These are phyloP conservation scores for Piliocolobus tephrosceles DNA, from an alignment of 2,113 vertebrate genomes.

Conservation along the genomic window DNA sequence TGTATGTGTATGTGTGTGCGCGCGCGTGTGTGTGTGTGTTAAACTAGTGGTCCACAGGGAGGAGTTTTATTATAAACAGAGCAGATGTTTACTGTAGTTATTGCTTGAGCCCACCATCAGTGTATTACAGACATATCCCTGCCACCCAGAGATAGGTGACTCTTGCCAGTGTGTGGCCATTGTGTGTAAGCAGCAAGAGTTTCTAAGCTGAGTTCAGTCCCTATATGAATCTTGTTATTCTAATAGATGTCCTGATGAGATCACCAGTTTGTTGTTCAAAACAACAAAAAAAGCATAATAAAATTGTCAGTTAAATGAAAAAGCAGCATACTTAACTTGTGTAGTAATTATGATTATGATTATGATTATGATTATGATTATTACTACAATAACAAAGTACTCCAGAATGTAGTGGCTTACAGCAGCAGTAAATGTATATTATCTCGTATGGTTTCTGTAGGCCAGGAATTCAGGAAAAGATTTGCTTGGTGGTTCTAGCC, in stretches of 20 bases:
- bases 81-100: neutral
- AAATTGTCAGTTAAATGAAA: neutral
- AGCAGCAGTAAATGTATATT: neutral
- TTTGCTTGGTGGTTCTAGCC: neutral
- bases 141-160: neutral
- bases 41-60: neutral
- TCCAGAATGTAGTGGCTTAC: neutral
- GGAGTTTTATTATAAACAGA: neutral
- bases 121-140: neutral
- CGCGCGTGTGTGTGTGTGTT: neutral
- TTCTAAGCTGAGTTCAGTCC: neutral
- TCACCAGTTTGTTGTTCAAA: neutral
- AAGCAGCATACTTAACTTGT: neutral
- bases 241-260: neutral
- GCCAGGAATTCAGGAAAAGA: neutral
- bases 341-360: neutral
- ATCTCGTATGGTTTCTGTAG: neutral
- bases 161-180: neutral
- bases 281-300: neutral
- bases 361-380: neutral
- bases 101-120: neutral
- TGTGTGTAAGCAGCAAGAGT: neutral
- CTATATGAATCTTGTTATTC: neutral
- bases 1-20: neutral
- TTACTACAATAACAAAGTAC: neutral